A percentile compares a stretch with the other conserved stretches of the same genome.
These are phyloP conservation scores for Bombus affinis DNA, from an alignment of 1,140 invertebrate species.

Conservation along the genomic window DNA sequence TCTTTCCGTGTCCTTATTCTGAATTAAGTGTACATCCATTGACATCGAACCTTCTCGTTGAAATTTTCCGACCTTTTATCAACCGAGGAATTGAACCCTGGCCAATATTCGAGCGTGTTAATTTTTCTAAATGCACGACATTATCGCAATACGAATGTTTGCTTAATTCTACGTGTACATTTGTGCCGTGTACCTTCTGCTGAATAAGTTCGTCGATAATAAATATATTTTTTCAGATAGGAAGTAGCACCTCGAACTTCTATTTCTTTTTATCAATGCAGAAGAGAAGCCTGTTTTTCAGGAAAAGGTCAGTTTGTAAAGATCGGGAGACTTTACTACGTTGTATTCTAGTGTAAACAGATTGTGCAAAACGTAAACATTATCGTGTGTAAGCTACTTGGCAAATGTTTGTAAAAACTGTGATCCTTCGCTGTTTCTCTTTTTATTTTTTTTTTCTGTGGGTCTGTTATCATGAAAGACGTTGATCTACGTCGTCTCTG, in stretches of 20 bases:
- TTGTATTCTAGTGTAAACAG: neutral
- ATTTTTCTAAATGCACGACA: neutral
- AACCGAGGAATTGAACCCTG: fast-evolving
- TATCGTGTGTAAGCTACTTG: neutral
- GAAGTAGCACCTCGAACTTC: too few relatives aligned
- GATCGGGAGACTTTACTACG: neutral
- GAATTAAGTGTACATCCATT: neutral
- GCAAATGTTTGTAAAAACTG: neutral
- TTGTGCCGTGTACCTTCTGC: fast-evolving
- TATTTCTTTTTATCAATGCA: too few relatives aligned
- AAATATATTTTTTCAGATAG: neutral
- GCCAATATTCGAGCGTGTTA: too few relatives aligned
- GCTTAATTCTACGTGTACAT: neutral
- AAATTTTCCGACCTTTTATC: neutral
- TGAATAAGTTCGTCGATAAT: neutral
- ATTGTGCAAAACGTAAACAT: neutral
- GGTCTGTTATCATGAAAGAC: constrained; percentile 13
- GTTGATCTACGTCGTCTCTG: constrained; percentile 21
- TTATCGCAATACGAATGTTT: neutral
- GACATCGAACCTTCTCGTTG: too few relatives aligned
- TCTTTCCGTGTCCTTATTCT: neutral
- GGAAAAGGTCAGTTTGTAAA: neutral
- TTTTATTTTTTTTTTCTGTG: neutral
- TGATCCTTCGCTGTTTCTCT: neutral
- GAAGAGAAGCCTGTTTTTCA: neutral